Conservation (phyloP, 2,797 vertebrate species). For the Psittacula echo region DNA sequence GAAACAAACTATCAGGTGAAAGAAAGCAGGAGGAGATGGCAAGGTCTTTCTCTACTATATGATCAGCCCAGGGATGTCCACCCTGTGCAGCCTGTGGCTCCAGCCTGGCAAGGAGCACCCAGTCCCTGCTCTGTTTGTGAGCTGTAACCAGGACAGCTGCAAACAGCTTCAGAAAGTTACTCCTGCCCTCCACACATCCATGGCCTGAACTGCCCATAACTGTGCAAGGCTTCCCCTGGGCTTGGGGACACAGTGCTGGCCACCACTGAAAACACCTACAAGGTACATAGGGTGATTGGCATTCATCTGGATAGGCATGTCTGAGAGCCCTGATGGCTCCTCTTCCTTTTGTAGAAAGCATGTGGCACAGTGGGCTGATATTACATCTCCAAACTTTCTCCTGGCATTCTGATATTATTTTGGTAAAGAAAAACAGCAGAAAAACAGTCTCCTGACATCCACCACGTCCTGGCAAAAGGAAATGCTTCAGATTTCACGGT, state of each 20-base stretch:
- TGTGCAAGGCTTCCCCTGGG: not conserved
- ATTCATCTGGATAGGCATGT: not conserved
- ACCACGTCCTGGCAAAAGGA: constrained; percentile 27
- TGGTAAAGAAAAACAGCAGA: not conserved
- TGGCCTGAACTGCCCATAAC: not conserved
- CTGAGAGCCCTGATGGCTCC: not conserved
- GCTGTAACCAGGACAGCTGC: not conserved
- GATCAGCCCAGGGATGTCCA: rapidly evolving
- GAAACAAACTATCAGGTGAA: not conserved
- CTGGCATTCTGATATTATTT: not conserved
- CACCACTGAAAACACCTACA: rapidly evolving
- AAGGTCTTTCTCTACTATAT: not conserved
- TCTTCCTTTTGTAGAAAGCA: not conserved
- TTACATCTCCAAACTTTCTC: not conserved
- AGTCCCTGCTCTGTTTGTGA: not conserved
- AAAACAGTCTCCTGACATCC: not conserved
- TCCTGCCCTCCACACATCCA: not conserved
- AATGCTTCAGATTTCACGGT: constrained; percentile 54
- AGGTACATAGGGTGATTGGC: not conserved
- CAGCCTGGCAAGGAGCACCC: not conserved
- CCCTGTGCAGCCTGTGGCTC: rapidly evolving
- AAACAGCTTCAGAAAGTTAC: not conserved
- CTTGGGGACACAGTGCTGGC: not conserved
- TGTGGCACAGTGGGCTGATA: not conserved
- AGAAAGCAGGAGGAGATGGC: not conserved